Percentiles rank a stretch among this genome's conserved stretches.
Conservation (phyloP, 2,113 vertebrate genomes). For the Marmota monax region DNA sequence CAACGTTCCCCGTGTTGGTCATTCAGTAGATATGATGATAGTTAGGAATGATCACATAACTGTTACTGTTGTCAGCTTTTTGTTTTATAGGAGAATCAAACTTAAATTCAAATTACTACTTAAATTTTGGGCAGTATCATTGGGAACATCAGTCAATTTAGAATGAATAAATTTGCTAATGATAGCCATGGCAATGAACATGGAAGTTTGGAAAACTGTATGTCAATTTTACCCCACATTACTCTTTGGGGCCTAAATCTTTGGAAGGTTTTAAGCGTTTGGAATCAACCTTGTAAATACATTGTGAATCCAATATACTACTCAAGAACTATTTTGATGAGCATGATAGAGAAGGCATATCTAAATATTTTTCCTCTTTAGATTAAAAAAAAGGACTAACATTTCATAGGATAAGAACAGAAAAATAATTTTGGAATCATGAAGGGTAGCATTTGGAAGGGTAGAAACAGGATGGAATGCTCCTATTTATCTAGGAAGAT, state of each 20-base stretch:
- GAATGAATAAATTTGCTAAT: background rate
- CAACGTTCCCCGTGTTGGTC: background rate
- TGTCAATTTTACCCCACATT: background rate
- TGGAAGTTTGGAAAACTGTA: background rate
- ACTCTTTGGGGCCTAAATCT: background rate
- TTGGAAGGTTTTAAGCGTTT: conserved; percentile 17
- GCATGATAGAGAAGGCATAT: background rate
- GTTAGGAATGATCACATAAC: background rate
- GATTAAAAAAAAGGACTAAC: background rate
- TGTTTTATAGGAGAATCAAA: background rate
- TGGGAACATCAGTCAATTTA: background rate
- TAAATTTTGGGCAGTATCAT: background rate
- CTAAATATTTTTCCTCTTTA: background rate
- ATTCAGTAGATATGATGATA: background rate
- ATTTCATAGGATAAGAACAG: background rate
- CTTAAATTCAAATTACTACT: background rate
- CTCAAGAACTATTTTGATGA: conserved; percentile 26
- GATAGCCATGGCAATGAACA: background rate
- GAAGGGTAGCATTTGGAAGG: background rate
- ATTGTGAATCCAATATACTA: background rate
- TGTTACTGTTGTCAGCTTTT: background rate
- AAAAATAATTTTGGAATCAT: background rate
- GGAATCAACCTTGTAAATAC: background rate
- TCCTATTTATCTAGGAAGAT: background rate
- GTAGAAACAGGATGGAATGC: background rate